These are phyloP conservation scores for Penaeus japonicus DNA, from an alignment of 1,140 invertebrate genomes.

Conservation along the genomic window DNA sequence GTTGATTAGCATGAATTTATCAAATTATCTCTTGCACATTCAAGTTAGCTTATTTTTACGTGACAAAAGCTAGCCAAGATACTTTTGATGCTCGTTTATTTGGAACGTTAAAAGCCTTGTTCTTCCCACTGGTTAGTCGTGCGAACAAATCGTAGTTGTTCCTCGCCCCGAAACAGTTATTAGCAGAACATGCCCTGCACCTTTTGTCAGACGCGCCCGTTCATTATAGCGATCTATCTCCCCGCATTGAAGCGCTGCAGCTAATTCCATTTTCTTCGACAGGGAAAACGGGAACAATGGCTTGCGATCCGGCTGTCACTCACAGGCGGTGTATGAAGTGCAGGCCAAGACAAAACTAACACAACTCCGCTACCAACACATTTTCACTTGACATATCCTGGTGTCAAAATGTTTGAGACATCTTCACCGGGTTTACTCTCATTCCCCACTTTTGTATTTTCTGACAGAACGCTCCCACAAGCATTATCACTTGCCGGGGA, in stretches of 20 bases:
- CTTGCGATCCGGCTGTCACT: slow-evolving; percentile 47
- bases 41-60: too few relatives aligned
- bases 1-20: too few relatives aligned
- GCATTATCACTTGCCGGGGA: slow-evolving; percentile 32
- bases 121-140: too few relatives aligned
- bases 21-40: too few relatives aligned
- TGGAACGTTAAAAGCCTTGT: too few relatives aligned
- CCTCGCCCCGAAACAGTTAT: too few relatives aligned
- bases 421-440: slow-evolving; percentile 21
- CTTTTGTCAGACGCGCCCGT: too few relatives aligned
- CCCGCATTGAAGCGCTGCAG: slow-evolving; percentile 17
- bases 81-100: too few relatives aligned
- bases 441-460: slow-evolving; percentile 28
- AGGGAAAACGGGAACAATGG: slow-evolving; percentile 46
- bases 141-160: too few relatives aligned
- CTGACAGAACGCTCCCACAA: slow-evolving; percentile 1
- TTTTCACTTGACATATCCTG: slow-evolving; percentile 47
- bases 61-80: too few relatives aligned
- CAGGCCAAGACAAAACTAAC: slow-evolving; percentile 54
- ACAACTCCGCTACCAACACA: slow-evolving; percentile 50
- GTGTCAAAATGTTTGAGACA: slow-evolving; percentile 55
- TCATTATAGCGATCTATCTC: background rate
- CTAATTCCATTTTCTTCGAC: slow-evolving; percentile 56
- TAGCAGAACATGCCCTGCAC: too few relatives aligned
- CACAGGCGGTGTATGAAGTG: slow-evolving; percentile 52